Evolutionary conservation across 2,113 vertebrate species (phyloP), one percentile per base, ranked within the genome.

Genomic region (Coracopsis vasa): DNA sequence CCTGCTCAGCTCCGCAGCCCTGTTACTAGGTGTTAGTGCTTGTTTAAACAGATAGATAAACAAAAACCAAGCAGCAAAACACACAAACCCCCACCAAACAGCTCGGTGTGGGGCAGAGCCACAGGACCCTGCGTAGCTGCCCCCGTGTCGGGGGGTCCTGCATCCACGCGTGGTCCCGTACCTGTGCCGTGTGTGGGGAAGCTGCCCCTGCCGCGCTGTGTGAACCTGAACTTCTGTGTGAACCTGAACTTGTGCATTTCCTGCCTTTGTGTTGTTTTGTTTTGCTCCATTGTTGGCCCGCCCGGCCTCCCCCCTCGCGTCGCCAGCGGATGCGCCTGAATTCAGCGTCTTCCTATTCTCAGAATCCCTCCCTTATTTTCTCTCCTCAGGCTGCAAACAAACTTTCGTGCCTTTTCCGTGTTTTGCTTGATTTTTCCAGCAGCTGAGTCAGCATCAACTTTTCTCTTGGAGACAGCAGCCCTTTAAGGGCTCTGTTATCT

Each of bases 181-280:
- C 80, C 79, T 86, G 50, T 4, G 7, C 53, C 0, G 0, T 16
- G 50, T 1, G 0, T 2, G 6, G 44, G 66, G 53, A 50, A 93
- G 80, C 91, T 29, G 56, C 78, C 61, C 60, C 1, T 6, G 82
- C 86, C 2, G 1, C 0, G 2, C 93, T 95, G 89, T 90, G 95
- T 88, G 95, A 97, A 96, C 86, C 93, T 95, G 93, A 96, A 92
- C 89, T 94, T 75, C 9, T 64, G 89, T 91, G 95, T 92, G 96
- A 97, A 95, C 95, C 84, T 91, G 94, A 96, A 91, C 92, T 87
- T 86, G 21, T 95, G 95, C 95, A 94, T 96, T 97, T 97, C 96
- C 94, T 95, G 95, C 95, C 94, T 97, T 96, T 96, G 93, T 96
- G 85, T 67, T 91, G 93, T 92, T 92, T 45, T 86, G 88, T 62